A percentile compares a stretch with the other conserved stretches of the same genome.
Evolutionary conservation across 2,888 invertebrate genomes (phyloP).

Genomic region (Coremacera marginata): DNA sequence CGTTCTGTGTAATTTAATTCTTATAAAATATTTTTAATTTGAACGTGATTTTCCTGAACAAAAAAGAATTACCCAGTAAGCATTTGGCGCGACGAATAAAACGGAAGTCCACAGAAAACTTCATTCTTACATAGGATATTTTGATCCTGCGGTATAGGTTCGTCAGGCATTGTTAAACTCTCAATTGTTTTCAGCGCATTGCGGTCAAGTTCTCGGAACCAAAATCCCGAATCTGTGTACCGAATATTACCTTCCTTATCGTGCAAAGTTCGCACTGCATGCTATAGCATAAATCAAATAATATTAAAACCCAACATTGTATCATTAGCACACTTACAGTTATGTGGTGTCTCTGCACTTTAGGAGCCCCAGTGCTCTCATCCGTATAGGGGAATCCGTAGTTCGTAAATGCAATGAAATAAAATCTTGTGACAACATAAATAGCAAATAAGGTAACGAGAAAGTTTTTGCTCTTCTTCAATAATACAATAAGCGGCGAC

Average conservation of each 20-base stretch:
- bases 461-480: constrained; percentile 56
- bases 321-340: constrained; percentile 64
- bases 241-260: constrained; percentile 58
- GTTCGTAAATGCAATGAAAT: constrained; percentile 62
- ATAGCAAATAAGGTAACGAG: constrained; percentile 55
- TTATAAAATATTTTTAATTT: too few species aligned
- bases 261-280: constrained; percentile 58
- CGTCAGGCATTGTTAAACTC: constrained; percentile 59
- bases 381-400: constrained; percentile 73
- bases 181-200: constrained; percentile 61
- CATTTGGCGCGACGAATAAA: constrained; percentile 55
- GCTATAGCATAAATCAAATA: constrained; percentile 47
- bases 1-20: too few species aligned
- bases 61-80: constrained; percentile 52
- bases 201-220: constrained; percentile 61
- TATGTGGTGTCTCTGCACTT: constrained; percentile 71
- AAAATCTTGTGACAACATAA: constrained; percentile 57
- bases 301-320: not conserved
- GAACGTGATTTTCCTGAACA: not conserved
- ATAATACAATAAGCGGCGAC: constrained; percentile 59
- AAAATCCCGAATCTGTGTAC: constrained; percentile 61
- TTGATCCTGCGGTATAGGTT: constrained; percentile 55
- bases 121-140: constrained; percentile 59
- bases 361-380: constrained; percentile 61
- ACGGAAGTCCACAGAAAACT: constrained; percentile 60